A percentile compares a stretch with the other conserved stretches of the same genome.
Evolutionary conservation across 2,888 invertebrate genomes (phyloP).

Genomic region (Macaria notata): DNA sequence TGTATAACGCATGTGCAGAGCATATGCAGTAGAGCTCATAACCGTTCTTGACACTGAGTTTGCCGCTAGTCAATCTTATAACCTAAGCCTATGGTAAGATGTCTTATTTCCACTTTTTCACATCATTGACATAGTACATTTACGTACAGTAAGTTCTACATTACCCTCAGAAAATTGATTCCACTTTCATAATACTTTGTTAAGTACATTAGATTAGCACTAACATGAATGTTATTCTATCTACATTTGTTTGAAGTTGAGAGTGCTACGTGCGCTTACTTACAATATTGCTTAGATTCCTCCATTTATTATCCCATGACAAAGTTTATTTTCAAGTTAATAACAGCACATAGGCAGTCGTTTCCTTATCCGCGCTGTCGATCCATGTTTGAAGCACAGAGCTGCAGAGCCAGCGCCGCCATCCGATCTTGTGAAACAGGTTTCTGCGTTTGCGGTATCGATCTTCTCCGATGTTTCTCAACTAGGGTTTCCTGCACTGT

Average conservation of each 20-base stretch:
- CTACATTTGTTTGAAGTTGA: neutral
- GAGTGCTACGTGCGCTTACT: too few species aligned
- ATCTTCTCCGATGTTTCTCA: constrained; percentile 19
- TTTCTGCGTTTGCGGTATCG: constrained; percentile 20
- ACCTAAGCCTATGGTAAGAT: neutral
- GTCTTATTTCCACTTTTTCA: neutral
- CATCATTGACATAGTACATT: too few species aligned
- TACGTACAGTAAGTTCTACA: too few species aligned
- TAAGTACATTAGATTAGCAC: neutral
- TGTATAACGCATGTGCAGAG: too few species aligned
- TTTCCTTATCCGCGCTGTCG: constrained; percentile 6
- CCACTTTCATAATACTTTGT: too few species aligned
- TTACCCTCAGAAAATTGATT: too few species aligned
- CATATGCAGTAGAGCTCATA: neutral
- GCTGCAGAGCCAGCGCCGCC: constrained; percentile 8
- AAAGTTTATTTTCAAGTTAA: too few species aligned
- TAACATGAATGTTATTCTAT: neutral
- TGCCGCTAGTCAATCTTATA: neutral
- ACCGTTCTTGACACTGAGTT: constrained; percentile 1
- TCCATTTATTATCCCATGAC: too few species aligned
- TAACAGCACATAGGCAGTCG: neutral
- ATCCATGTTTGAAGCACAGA: constrained; percentile 10
- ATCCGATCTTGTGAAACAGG: constrained; percentile 27
- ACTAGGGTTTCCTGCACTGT: constrained; percentile 11
- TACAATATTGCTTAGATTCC: too few species aligned